Evolutionary conservation across 2,888 invertebrate species (phyloP).

Genomic region (Andrena flavipes): DNA sequence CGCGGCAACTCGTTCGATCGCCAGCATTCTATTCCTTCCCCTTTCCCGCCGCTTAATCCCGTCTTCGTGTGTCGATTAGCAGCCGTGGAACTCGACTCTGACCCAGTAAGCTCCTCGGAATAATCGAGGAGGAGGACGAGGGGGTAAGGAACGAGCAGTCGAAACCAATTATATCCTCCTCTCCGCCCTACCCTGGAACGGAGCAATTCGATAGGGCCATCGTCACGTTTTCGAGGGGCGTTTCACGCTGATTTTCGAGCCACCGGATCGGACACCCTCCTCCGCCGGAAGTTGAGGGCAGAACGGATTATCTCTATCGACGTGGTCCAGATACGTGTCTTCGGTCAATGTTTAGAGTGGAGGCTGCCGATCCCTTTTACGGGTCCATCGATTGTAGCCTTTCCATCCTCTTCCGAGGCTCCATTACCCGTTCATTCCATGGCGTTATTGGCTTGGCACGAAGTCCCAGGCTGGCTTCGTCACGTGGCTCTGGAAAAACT

Average conservation of each 20-base stretch:
- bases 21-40: not conserved
- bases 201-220: slow-evolving; percentile 45
- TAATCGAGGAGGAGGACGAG: slow-evolving; percentile 32
- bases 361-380: slow-evolving; percentile 43
- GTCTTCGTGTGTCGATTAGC: slow-evolving; percentile 42
- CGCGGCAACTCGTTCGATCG: slow-evolving; percentile 3
- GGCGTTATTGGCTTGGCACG: slow-evolving; percentile 12
- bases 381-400: slow-evolving; percentile 45
- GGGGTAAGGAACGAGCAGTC: slow-evolving; percentile 36
- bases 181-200: slow-evolving; percentile 9
- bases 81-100: slow-evolving; percentile 13
- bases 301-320: slow-evolving; percentile 51
- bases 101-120: slow-evolving; percentile 22
- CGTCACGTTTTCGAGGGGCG: slow-evolving; percentile 44
- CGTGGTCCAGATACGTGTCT: slow-evolving; percentile 20
- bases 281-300: slow-evolving; percentile 21
- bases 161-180: slow-evolving; percentile 51
- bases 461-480: not conserved
- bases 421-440: slow-evolving; percentile 29
- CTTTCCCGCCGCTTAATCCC: slow-evolving; percentile 9
- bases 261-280: slow-evolving; percentile 8
- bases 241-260: slow-evolving; percentile 41
- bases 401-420: slow-evolving; percentile 16
- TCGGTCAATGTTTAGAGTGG: slow-evolving; percentile 48
- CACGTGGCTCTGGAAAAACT: not conserved